phyloP scores from a whole-genome alignment of 2,113 vertebrate species.

The Amphiprion percula region DNA sequence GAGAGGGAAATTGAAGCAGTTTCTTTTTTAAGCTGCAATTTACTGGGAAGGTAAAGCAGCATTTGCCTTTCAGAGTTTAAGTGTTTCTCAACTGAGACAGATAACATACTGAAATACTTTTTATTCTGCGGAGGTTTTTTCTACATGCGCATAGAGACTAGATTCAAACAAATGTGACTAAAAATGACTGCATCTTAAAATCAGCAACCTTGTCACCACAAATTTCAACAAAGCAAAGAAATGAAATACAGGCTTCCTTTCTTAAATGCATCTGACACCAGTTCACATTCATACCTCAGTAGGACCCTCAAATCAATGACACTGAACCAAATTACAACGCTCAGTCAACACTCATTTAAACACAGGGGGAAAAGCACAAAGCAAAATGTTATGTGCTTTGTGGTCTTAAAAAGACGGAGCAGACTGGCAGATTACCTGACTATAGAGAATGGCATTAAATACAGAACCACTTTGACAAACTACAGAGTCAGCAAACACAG shows the following conservation, averaged over 20 bases:
- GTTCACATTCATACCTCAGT: constrained; percentile 3
- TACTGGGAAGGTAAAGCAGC: neutral
- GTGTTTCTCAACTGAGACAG: no score
- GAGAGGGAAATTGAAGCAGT: neutral
- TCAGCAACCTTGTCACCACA: neutral
- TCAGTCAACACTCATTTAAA: constrained; percentile 22
- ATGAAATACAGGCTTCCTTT: neutral
- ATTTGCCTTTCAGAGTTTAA: no score
- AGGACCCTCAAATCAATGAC: constrained; percentile 16
- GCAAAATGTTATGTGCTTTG: constrained; percentile 28
- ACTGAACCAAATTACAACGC: constrained; percentile 34
- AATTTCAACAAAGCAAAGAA: neutral
- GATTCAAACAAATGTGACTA: neutral
- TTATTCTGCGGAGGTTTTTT: no score
- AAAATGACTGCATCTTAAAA: constrained; percentile 5
- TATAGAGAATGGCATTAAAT: constrained; percentile 60
- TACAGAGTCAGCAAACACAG: constrained; percentile 52
- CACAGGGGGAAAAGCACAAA: constrained; percentile 5
- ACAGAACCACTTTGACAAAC: constrained; percentile 64
- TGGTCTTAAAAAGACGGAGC: constrained; percentile 29
- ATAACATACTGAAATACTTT: no score
- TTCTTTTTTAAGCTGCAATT: constrained; percentile 8
- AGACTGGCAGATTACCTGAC: constrained; percentile 57
- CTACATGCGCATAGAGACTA: no score
- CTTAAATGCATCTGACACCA: constrained; percentile 11